These are phyloP conservation scores for Diachasmimorpha longicaudata DNA, from an alignment of 1,140 invertebrate species.

Conservation along the genomic window DNA sequence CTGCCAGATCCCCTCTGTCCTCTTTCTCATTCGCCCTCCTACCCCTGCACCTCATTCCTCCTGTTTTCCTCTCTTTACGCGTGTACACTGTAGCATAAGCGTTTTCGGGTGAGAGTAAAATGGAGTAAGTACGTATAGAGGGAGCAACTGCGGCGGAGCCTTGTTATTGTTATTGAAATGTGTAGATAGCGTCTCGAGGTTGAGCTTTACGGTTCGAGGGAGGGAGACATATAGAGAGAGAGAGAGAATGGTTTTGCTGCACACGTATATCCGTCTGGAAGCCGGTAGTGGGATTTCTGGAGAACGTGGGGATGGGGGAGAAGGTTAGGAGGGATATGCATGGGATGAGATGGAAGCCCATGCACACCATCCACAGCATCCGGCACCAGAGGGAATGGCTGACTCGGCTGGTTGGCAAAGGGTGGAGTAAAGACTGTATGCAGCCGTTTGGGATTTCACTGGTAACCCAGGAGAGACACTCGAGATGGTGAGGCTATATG, in stretches of 20 bases:
- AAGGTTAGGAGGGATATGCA: not conserved
- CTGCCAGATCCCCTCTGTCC: not conserved
- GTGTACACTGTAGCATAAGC: not conserved
- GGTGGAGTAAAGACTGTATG: conserved; percentile 27
- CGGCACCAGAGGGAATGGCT: conserved; percentile 35
- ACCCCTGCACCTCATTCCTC: conserved; percentile 9
- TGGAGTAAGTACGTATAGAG: not conserved
- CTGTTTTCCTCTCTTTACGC: conserved; percentile 6
- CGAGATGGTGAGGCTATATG: not conserved
- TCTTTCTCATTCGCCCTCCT: conserved; percentile 29
- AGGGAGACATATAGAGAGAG: not conserved
- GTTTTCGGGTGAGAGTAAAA: conserved; percentile 8
- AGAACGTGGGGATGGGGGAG: not conserved
- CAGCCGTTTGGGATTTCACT: conserved; percentile 36
- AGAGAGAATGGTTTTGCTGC: not conserved
- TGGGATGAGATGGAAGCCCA: not conserved
- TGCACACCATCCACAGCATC: conserved; percentile 35
- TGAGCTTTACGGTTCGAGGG: not conserved
- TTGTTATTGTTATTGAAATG: conserved; percentile 43
- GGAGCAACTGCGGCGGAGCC: conserved; percentile 2
- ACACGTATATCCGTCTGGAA: conserved; percentile 21
- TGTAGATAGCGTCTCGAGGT: conserved; percentile 24
- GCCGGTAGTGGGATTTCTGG: conserved; percentile 10
- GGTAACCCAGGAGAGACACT: not conserved
- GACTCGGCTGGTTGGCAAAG: conserved; percentile 26